Evolutionary conservation across 2,113 vertebrate genomes (phyloP), one percentile per base, ranked within the genome.

Genomic region (Todiramphus saurophagus): DNA sequence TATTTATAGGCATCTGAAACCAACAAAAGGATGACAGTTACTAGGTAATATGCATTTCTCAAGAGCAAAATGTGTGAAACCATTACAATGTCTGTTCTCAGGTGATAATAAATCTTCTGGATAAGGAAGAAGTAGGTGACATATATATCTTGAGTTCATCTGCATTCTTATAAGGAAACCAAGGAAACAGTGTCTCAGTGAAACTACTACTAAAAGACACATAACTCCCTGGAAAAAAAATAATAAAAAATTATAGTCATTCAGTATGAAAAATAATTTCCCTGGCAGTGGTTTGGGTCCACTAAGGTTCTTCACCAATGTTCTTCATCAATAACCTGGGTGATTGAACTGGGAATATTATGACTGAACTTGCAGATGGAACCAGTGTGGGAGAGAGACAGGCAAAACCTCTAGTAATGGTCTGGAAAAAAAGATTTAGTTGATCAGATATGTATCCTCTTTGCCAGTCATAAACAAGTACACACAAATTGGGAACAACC

Each of bases 391-490:
- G 25, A 82, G 7, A 72, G 8, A 75, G 7, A 27, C 2, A 18
- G 41, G 16, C 13, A 48, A 87, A 90, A 92, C 8, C 5, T 62
- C 35, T 56, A 60, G 11, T 19, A 66, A 9, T 33, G 30, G 12
- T 83, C 41, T 58, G 27, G 77, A 50, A 78, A 79, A 67, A 24
- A 66, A 63, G 4, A 44, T 37, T 62, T 46, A 53, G 30, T 17
- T 4, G 1, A 63, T 20, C 1, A 1, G 78, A 66, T 55, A 64
- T 3, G 0, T 1, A 4, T 51, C 18, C 8, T 66, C 35, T 85
- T 67, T 62, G 27, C 11, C 27, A 79, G 37, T 75, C 30, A 28
- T 48, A 75, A 94, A 67, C 3, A 79, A 74, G 56, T 23, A 66
- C 10, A 37, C 20, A 31, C 15, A 70, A 70, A 62, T 5, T 51